Conservation (phyloP, 2,797 vertebrate species). For the Cottoperca gobio region DNA sequence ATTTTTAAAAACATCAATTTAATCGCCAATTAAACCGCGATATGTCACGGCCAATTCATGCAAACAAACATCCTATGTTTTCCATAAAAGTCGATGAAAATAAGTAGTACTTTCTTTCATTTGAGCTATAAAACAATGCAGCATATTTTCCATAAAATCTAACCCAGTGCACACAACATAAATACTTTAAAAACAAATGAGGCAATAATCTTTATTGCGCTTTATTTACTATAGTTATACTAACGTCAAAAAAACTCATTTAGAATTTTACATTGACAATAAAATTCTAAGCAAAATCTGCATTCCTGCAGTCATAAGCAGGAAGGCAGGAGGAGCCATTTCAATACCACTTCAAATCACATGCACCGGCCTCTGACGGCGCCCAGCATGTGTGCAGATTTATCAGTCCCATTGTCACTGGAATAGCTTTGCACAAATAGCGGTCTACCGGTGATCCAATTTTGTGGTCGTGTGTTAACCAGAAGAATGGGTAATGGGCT, state of each 20-base stretch:
- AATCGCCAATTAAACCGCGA: neutral
- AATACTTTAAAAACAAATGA: neutral
- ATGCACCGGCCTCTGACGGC: constrained; percentile 30
- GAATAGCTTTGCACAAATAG: constrained; percentile 65
- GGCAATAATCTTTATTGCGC: neutral
- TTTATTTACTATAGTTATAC: neutral
- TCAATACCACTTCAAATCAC: constrained; percentile 21
- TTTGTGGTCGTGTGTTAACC: constrained; percentile 63
- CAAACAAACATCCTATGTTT: neutral
- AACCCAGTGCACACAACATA: neutral
- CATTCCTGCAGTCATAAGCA: constrained; percentile 20
- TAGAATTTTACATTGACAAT: neutral
- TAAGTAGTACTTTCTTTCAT: neutral
- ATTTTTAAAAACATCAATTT: neutral
- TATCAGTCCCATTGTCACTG: constrained; percentile 63
- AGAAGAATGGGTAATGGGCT: constrained; percentile 73
- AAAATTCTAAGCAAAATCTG: neutral
- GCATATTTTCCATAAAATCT: neutral
- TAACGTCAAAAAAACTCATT: neutral
- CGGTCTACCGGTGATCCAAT: constrained; percentile 70
- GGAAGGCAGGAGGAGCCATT: constrained; percentile 7
- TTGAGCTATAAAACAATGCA: neutral
- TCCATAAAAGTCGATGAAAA: neutral
- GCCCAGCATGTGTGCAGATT: constrained; percentile 45
- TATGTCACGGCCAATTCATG: too few species aligned